Base-by-base conservation (phyloP, 2,888 invertebrate species). In the Dolichopus griseipennis region DNA sequence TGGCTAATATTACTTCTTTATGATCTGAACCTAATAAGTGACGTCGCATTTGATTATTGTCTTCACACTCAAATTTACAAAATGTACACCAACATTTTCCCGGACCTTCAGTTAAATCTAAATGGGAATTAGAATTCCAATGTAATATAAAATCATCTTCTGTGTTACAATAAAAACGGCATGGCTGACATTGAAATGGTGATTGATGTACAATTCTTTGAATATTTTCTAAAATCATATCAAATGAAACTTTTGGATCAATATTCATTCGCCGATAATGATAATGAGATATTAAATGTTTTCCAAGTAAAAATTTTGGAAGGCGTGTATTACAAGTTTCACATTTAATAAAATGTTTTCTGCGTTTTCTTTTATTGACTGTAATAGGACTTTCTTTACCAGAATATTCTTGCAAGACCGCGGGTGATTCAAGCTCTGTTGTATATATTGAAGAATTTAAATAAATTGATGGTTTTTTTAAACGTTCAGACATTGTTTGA, bases 221-320 rank as follows among this genome's bases (percentile, higher is more conserved):
- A 76, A 93, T 92, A 78, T 94, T 89, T 67, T 88, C 87, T 43
- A 93, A 83, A 67, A 94, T 87, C 75, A 91, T 84, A 67, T 85
- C 83, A 70, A 85, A 85, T 10, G 86, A 84, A 12, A 85, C 83
- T 37, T 82, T 82, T 5, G 86, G 84, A 70, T 84, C 82, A 64
- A 83, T 82, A 66, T 87, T 86, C 70, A 89, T 87, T 76, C 90
- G 90, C 70, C 91, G 85, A 74, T 90, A 91, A 79, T 95, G 94
- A 78, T 90, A 92, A 77, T 91, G 91, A 1, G 93, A 93, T 74
- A 94, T 89, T 70, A 95, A 83, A 82, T 93, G 93, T 77, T 93
- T 92, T 61, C 93, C 92, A 83, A 92, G 88, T 72, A 89, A 81
- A 74, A 87, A 85, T 8, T 85, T 84, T 69, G 85, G 84, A 63